These are phyloP conservation scores for Myotis planiceps DNA, from an alignment of 2,797 vertebrate genomes.

Conservation along the genomic window DNA sequence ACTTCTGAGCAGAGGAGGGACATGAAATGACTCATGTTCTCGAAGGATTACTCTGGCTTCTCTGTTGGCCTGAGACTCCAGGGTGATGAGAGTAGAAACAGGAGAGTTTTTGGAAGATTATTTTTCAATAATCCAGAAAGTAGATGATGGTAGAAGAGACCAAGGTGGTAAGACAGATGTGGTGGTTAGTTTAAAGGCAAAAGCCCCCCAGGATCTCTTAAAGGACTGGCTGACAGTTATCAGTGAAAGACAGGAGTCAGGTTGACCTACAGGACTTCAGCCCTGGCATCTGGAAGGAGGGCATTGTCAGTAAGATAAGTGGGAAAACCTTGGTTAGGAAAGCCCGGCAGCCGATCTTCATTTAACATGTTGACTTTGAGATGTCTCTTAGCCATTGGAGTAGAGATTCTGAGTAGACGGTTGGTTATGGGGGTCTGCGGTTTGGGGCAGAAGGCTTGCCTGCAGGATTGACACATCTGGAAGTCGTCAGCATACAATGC, in stretches of 20 bases:
- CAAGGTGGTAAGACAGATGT: background rate
- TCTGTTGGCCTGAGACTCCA: background rate
- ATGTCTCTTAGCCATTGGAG: background rate
- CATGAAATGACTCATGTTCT: background rate
- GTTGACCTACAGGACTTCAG: background rate
- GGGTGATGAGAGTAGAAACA: background rate
- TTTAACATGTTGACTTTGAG: background rate
- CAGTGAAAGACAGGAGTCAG: background rate
- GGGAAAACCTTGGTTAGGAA: background rate
- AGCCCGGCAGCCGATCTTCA: background rate
- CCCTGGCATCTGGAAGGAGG: background rate
- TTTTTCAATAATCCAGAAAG: background rate
- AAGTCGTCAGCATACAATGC: background rate
- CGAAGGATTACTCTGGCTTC: background rate
- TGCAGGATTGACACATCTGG: background rate
- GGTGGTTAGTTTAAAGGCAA: background rate
- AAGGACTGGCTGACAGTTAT: background rate
- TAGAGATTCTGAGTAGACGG: background rate
- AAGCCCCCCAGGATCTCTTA: background rate
- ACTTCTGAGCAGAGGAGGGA: background rate
- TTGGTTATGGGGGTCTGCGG: rapidly evolving
- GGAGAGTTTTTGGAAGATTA: background rate
- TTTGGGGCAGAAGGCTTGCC: background rate
- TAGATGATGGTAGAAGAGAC: background rate
- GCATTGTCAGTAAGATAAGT: background rate